A percentile compares a stretch with the other conserved stretches of the same genome.
phyloP scores from a whole-genome alignment of 2,113 vertebrate genomes.

The Ascaphus truei region DNA sequence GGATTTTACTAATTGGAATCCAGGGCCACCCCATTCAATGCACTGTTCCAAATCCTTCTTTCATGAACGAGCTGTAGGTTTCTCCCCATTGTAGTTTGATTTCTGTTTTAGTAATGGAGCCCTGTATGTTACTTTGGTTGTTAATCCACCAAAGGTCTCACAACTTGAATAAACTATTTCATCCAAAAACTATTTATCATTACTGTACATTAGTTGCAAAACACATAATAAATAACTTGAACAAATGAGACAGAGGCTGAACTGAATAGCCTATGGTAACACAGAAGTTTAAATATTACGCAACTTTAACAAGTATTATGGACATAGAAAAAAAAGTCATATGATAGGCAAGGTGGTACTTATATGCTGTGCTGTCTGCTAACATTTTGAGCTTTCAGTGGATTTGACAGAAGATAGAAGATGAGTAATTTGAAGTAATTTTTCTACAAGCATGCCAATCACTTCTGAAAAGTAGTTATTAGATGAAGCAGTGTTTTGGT shows the following conservation, averaged over 20 bases:
- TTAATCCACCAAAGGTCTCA: too few species aligned
- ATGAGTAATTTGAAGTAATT: conserved; percentile 82
- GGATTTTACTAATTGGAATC: too few species aligned
- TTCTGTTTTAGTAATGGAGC: too few species aligned
- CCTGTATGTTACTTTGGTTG: too few species aligned
- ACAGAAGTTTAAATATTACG: neutral
- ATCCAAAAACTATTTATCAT: too few species aligned
- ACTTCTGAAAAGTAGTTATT: conserved; percentile 82
- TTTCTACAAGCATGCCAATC: conserved; percentile 81
- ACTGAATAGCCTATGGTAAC: neutral
- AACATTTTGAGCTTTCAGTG: conserved; percentile 1
- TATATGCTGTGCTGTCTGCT: neutral
- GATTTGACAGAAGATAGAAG: conserved; percentile 70
- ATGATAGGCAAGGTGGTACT: neutral
- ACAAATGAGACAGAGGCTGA: neutral
- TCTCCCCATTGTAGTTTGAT: too few species aligned
- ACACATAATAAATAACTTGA: too few species aligned
- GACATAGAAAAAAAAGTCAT: neutral
- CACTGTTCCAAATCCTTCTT: too few species aligned
- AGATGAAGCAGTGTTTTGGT: conserved; percentile 77
- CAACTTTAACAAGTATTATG: neutral
- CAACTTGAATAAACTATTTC: too few species aligned
- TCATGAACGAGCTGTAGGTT: too few species aligned
- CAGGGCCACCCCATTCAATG: too few species aligned
- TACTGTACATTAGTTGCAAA: too few species aligned